Evolutionary conservation across 2,888 invertebrate genomes (phyloP).

Genomic region (Invenusta paracnida): DNA sequence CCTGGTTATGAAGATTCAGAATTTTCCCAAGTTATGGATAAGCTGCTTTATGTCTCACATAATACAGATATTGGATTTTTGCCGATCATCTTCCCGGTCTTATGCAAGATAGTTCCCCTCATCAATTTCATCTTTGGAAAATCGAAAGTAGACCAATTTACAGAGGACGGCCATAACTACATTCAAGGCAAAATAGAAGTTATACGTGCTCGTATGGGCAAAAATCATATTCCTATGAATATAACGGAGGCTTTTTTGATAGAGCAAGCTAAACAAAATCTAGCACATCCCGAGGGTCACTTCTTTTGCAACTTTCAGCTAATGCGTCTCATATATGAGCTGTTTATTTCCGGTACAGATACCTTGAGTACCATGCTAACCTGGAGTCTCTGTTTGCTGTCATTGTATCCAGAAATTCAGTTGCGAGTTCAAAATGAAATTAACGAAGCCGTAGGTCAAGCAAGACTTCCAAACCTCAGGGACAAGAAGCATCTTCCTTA

Average conservation of each 20-base stretch:
- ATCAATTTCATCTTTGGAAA: neutral
- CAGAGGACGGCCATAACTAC: neutral
- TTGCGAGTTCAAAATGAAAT: conserved; percentile 60
- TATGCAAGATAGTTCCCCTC: neutral
- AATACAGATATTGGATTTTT: neutral
- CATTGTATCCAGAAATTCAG: conserved; percentile 74
- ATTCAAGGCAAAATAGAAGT: conserved; percentile 16
- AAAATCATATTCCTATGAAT: conserved; percentile 42
- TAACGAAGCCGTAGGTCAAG: conserved; percentile 55
- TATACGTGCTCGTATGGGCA: neutral
- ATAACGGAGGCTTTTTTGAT: conserved; percentile 50
- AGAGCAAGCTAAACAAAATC: conserved; percentile 30
- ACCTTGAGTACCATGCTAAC: conserved; percentile 77
- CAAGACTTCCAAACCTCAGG: conserved; percentile 46
- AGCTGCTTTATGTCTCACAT: conserved; percentile 46
- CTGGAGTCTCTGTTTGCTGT: conserved; percentile 76
- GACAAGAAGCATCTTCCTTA: conserved; percentile 48
- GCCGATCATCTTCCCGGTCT: neutral
- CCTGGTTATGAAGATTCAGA: conserved; percentile 48
- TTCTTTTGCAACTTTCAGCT: conserved; percentile 31
- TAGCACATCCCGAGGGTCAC: neutral
- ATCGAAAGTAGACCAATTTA: neutral
- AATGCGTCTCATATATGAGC: conserved; percentile 45
- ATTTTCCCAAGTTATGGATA: conserved; percentile 47
- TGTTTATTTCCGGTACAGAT: conserved; percentile 62